phyloP scores from a whole-genome alignment of 2,888 invertebrate genomes.

The Oxytorus armatus region DNA sequence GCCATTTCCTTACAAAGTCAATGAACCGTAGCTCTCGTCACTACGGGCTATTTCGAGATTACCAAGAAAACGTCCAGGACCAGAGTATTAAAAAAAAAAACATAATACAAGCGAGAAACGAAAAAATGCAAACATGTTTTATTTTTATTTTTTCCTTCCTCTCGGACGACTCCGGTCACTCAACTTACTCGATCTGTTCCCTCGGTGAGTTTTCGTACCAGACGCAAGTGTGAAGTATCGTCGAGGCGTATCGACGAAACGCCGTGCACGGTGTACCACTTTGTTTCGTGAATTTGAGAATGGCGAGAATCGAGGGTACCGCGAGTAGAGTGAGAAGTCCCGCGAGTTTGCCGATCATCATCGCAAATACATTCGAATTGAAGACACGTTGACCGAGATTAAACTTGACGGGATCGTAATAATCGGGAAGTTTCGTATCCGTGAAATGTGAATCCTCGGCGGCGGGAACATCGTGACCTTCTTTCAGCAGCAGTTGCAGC shows the following conservation, averaged over 20 bases:
- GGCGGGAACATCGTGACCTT: constrained; percentile 75
- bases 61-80: not conserved
- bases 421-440: constrained; percentile 87
- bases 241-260: constrained; percentile 92
- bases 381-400: constrained; percentile 90
- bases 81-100: not conserved
- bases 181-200: constrained; percentile 76
- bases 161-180: not conserved
- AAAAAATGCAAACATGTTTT: not conserved
- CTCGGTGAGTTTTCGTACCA: constrained; percentile 91
- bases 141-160: not conserved
- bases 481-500: constrained; percentile 74
- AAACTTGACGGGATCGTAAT: constrained; percentile 89
- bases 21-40: constrained; percentile 37
- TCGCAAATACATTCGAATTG: constrained; percentile 88
- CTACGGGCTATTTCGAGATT: constrained; percentile 46
- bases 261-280: constrained; percentile 89
- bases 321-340: constrained; percentile 91
- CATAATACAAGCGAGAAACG: constrained; percentile 2
- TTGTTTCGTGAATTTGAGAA: constrained; percentile 90
- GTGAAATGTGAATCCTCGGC: constrained; percentile 69
- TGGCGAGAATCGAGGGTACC: constrained; percentile 90
- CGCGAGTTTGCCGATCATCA: constrained; percentile 90
- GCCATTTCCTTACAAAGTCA: constrained; percentile 31
- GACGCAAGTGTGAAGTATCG: constrained; percentile 90